These are phyloP conservation scores for Maccullochella peelii DNA, from an alignment of 2,113 vertebrate genomes.

Conservation along the genomic window DNA sequence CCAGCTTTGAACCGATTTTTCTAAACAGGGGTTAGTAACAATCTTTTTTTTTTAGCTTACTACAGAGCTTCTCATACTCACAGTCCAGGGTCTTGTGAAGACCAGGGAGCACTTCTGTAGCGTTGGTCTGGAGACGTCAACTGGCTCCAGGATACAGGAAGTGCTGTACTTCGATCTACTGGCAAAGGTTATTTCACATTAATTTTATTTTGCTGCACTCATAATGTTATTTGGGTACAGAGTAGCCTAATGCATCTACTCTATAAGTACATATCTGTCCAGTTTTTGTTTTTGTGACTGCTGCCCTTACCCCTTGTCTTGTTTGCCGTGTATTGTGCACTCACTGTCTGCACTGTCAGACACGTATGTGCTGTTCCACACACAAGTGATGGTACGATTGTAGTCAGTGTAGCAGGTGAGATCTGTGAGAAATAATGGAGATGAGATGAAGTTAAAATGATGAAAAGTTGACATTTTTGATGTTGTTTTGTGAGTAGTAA, in stretches of 20 bases:
- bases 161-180: fast-evolving
- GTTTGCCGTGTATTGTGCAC: constrained; percentile 19
- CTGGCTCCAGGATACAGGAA: constrained; percentile 38
- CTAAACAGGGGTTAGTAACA: neutral
- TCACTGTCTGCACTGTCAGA: fast-evolving
- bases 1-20: too few relatives aligned
- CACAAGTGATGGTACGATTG: constrained; percentile 37
- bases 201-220: neutral
- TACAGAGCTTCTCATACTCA: constrained; percentile 20
- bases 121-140: constrained; percentile 8
- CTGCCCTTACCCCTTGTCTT: fast-evolving
- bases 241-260: neutral
- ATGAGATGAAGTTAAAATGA: fast-evolving
- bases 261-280: neutral
- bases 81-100: fast-evolving
- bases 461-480: neutral
- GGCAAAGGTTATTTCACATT: neutral
- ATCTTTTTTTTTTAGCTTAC: neutral
- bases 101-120: constrained; percentile 43
- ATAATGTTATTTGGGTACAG: neutral
- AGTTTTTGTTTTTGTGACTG: neutral
- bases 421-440: constrained; percentile 13
- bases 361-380: constrained; percentile 37
- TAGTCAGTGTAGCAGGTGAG: constrained; percentile 68
- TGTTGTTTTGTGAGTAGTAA: neutral